phyloP scores from a whole-genome alignment of 1,140 invertebrate species.

The Bombus pascuorum region DNA sequence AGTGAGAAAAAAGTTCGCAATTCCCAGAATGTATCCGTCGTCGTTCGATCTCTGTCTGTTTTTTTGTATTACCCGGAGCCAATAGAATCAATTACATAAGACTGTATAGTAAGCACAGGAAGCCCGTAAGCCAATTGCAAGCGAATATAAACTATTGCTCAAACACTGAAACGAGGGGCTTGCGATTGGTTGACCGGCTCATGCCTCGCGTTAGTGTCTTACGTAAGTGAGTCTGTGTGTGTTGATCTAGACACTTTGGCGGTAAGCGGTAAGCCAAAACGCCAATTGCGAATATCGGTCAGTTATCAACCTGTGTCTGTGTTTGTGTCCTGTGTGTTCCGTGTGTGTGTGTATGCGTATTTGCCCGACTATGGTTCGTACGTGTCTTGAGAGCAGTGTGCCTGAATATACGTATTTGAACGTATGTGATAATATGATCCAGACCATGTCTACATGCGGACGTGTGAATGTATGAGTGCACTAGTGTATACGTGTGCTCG shows the following conservation, averaged over 20 bases:
- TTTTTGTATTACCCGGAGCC: slow-evolving; percentile 23
- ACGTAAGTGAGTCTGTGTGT: slow-evolving; percentile 65
- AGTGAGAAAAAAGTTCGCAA: background rate
- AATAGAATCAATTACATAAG: slow-evolving; percentile 61
- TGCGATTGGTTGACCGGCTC: slow-evolving; percentile 66
- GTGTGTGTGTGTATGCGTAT: slow-evolving; percentile 8
- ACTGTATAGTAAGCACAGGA: slow-evolving; percentile 51
- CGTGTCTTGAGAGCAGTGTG: slow-evolving; percentile 26
- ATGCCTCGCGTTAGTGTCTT: slow-evolving; percentile 66
- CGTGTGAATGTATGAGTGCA: background rate
- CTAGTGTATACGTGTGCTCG: background rate
- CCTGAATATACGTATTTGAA: slow-evolving; percentile 6
- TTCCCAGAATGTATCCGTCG: slow-evolving; percentile 30
- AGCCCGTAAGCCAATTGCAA: slow-evolving; percentile 55
- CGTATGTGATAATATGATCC: slow-evolving; percentile 15
- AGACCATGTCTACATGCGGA: background rate
- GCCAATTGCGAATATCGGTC: slow-evolving; percentile 60
- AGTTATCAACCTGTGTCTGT: slow-evolving; percentile 33
- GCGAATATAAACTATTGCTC: slow-evolving; percentile 64
- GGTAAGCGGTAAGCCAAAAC: slow-evolving; percentile 60
- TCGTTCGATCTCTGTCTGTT: slow-evolving; percentile 7
- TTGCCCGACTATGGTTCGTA: slow-evolving; percentile 3
- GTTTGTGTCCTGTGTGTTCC: slow-evolving; percentile 15
- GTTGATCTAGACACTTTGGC: slow-evolving; percentile 61
- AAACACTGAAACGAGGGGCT: slow-evolving; percentile 59